Percentiles rank a stretch among this genome's conserved stretches.
Conservation (phyloP, 64 coral and sea anemone species). For the Stichodactyla helianthus region DNA sequence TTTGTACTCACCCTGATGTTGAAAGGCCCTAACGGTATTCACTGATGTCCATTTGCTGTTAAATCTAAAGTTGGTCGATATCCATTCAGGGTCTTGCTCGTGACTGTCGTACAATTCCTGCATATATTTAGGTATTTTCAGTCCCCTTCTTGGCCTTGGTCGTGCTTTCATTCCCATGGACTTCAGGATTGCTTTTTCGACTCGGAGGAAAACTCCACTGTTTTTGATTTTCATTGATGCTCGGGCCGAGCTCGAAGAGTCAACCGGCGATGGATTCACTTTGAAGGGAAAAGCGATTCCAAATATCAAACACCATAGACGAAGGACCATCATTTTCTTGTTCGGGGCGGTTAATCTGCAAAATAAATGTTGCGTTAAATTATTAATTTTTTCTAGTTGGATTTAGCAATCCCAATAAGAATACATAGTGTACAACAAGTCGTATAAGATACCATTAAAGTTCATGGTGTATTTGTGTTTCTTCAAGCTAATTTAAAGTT, state of each 20-base stretch:
- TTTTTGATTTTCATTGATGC: conserved; percentile 19
- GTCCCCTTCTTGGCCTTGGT: conserved; percentile 51
- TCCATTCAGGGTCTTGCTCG: conserved; percentile 69
- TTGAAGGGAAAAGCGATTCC: conserved; percentile 26
- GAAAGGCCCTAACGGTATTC: conserved; percentile 85
- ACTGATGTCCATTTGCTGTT: conserved; percentile 68
- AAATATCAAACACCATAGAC: conserved; percentile 44
- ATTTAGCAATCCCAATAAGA: background rate
- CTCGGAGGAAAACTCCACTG: conserved; percentile 45
- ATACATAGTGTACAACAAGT: background rate
- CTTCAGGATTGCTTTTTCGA: conserved; percentile 56
- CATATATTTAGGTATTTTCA: conserved; percentile 69
- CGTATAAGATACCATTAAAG: background rate
- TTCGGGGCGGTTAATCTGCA: conserved; percentile 16
- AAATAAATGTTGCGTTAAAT: conserved; percentile 14
- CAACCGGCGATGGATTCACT: conserved; percentile 10
- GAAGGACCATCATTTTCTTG: conserved; percentile 55
- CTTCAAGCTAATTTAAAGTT: background rate
- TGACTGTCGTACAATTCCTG: conserved; percentile 83
- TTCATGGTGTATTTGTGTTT: no score
- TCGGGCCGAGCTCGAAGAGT: background rate
- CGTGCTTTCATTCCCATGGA: conserved; percentile 64
- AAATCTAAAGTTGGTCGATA: conserved; percentile 85
- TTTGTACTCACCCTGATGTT: conserved; percentile 67
- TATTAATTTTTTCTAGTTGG: background rate